Evolutionary conservation across 2,888 invertebrate species (phyloP), one percentile per base, ranked within the genome.

Genomic region (Drosophila affinis): DNA sequence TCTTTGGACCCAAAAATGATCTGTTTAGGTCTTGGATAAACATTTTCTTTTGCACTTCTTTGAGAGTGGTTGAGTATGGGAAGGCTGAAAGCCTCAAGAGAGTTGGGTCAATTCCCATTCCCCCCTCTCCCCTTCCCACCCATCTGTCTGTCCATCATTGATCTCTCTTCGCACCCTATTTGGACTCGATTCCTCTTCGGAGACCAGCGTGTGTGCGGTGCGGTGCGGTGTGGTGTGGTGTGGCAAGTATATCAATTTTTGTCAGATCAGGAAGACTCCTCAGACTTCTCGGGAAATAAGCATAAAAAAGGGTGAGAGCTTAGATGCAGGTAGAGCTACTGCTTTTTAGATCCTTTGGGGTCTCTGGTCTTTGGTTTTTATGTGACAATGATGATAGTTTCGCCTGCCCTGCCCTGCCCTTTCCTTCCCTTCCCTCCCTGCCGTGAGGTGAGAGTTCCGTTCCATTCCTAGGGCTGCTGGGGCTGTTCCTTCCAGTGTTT

Each of bases 401-500:
- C 57, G 67, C 67, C 65, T 65, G 52, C 69, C 52, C 58, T 12
- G 24, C 51, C 39, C 63, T 71, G 34, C 59, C 61, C 39, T 32
- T 1, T 7, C 14, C 48, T 6, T 1, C 18, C 48, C 10, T 9
- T 1, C 10, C 14, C 21, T 3, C 12, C 10, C 10, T 48, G 4
- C 48, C n/a, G 9, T 12, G 17, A 18, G 47, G 47, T 47, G 21
- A 21, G 18, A 17, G 10, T 18, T 18, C 18, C 55, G 61, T 29
- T 59, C 53, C 9, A 56, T 61, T 60, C 48, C n/a, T 39, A 39
- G 45, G 39, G 39, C 39, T 12, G 39, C 39, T 39, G 14, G 27
- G 48, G 44, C 49, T 56, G 57, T 62, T 52, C 32, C 51, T 64
- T 70, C 57, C 68, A 67, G 78, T 85, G 82, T 88, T 75, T 85